Evolutionary conservation across 2,797 vertebrate species (phyloP), one percentile per base, ranked within the genome.

Genomic region (Tokudaia muenninki): DNA sequence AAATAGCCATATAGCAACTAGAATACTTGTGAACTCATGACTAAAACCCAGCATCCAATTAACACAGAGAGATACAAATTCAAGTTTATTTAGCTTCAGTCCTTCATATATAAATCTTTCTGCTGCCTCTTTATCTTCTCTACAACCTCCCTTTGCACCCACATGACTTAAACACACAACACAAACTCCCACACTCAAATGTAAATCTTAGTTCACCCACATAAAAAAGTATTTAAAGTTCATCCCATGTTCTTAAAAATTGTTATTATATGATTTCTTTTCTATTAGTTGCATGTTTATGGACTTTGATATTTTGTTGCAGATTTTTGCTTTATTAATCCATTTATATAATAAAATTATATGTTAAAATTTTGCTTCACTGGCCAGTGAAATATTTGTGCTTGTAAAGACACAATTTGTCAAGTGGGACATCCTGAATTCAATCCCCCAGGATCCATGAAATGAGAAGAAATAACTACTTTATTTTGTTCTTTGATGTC

Each of bases 11-110:
- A 67, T 29, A 44, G 14, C 57, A 34, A 12, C 65, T 29, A 50
- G 22, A 61, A 50, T 21, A 50, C 10, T 13, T 55, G 14, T 65
- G 81, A 61, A 44, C 8, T 44, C 26, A 26, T 1, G 1, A 24
- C 24, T 77, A 55, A 55, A 29, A 12, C 6, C 47, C 11, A n/a
- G 14, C 65, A n/a, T 74, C n/a, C 37, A 59, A 57, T 37, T 6
- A 26, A 3, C 26, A 7, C 1, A 55, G 29, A 57, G 50, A 9
- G 26, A 37, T 26, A 10, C 14, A 67, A 11, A 16, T 67, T 11
- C 10, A n/a, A n/a, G 37, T 94, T 77, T 91, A 52, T 87, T 77
- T 86, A n/a, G 55, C 34, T 79, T 87, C n/a, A 79, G 34, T 57
- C 61, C 4, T 77, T 74, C 8, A 65, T n/a, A 14, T 10, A 50